These are phyloP conservation scores for Hypotaenidia okinawae DNA, from an alignment of 2,797 vertebrate species.

Conservation along the genomic window DNA sequence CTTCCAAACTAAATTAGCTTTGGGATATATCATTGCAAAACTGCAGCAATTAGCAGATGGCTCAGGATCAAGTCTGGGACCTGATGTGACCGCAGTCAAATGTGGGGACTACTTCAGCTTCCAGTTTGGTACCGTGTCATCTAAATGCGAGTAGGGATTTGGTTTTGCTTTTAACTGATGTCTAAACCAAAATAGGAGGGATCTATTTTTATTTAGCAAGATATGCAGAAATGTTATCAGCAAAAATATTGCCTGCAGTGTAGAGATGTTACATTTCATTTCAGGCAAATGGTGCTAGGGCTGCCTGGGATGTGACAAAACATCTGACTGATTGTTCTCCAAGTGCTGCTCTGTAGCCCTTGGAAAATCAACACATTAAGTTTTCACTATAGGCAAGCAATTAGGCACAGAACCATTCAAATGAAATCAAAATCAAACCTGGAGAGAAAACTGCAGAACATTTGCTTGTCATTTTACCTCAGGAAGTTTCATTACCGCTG, in stretches of 20 bases:
- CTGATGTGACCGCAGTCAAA: constrained; percentile 11
- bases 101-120: neutral
- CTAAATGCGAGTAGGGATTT: constrained; percentile 23
- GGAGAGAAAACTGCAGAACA: constrained; percentile 37
- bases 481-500: constrained; percentile 15
- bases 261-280: constrained; percentile 64
- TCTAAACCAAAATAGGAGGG: neutral
- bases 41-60: constrained; percentile 57
- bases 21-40: constrained; percentile 36
- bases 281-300: constrained; percentile 42
- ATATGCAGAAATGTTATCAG: constrained; percentile 33
- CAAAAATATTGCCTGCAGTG: constrained; percentile 65
- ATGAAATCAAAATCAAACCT: constrained; percentile 60
- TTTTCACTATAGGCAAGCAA: constrained; percentile 66
- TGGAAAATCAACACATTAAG: constrained; percentile 67
- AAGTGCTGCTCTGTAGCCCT: constrained; percentile 60
- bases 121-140: neutral
- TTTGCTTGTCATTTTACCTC: constrained; percentile 14
- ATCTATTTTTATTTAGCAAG: constrained; percentile 59
- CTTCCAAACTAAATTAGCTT: constrained; percentile 56
- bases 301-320: constrained; percentile 65
- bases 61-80: constrained; percentile 40
- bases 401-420: constrained; percentile 57
- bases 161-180: constrained; percentile 29
- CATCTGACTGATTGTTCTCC: constrained; percentile 68